Percentiles rank a stretch among this genome's conserved stretches.
Evolutionary conservation across 2,888 invertebrate species (phyloP).

Genomic region (Drosophila antonietae): DNA sequence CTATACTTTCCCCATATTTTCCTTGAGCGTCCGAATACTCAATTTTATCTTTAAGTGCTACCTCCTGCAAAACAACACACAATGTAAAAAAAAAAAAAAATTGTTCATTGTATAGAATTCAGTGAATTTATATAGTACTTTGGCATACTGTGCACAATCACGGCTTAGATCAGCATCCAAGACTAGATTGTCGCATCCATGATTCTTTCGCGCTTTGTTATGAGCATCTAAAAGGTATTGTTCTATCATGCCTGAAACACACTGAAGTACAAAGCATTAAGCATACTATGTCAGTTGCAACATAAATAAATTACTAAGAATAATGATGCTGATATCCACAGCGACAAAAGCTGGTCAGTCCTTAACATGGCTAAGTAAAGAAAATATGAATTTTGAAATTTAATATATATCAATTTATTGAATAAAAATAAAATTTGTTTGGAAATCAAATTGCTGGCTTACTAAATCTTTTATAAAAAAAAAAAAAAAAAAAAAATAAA

Average conservation of each 20-base stretch:
- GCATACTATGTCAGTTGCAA: background rate
- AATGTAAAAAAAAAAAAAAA: no score
- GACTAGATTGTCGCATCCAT: background rate
- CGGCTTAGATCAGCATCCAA: background rate
- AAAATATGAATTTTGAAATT: background rate
- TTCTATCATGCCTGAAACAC: background rate
- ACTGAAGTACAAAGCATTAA: background rate
- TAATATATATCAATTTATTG: background rate
- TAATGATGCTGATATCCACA: background rate
- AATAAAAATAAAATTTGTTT: background rate
- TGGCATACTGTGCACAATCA: accelerated
- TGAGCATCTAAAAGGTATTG: accelerated
- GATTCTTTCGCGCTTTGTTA: background rate
- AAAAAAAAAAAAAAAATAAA: no score
- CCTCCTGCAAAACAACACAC: background rate
- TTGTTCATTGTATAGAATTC: no score
- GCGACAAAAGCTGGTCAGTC: background rate
- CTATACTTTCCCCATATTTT: background rate
- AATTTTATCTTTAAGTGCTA: accelerated
- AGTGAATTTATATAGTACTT: background rate
- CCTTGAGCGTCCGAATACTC: background rate
- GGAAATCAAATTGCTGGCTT: background rate
- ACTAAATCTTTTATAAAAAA: background rate
- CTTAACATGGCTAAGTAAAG: background rate
- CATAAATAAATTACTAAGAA: background rate